Evolutionary conservation across 1,140 invertebrate species (phyloP).

Genomic region (Daktulosphaira vitifoliae): DNA sequence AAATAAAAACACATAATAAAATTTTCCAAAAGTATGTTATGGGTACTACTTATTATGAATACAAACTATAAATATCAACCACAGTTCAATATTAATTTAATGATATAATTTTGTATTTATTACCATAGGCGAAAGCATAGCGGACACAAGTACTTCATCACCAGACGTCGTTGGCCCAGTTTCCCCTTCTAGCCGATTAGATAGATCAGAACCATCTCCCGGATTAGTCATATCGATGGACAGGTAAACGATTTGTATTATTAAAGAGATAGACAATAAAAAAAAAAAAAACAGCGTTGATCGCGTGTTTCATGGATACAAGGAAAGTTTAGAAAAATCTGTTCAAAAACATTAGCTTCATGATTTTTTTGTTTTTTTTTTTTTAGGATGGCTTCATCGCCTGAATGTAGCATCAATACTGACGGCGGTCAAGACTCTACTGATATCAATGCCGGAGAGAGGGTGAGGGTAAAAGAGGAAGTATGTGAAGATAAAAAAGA

Average conservation of each 20-base stretch:
- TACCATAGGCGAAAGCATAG: conserved; percentile 75
- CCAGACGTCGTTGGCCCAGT: conserved; percentile 61
- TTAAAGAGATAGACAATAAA: neutral
- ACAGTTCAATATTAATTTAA: too few relatives aligned
- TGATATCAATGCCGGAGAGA: conserved; percentile 8
- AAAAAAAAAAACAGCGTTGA: too few relatives aligned
- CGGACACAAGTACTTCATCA: conserved; percentile 79
- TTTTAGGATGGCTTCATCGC: conserved; percentile 17
- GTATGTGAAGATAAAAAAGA: neutral
- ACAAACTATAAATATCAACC: too few relatives aligned
- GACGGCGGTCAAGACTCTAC: conserved; percentile 22
- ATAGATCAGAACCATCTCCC: conserved; percentile 45
- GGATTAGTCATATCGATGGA: conserved; percentile 39
- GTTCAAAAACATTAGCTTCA: too few relatives aligned
- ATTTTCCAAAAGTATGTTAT: too few relatives aligned
- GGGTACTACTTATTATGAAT: too few relatives aligned
- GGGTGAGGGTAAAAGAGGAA: conserved; percentile 7
- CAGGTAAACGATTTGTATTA: conserved; percentile 34
- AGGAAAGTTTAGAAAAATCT: too few relatives aligned
- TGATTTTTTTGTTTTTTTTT: too few relatives aligned
- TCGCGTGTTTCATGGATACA: too few relatives aligned
- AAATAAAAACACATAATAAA: too few relatives aligned
- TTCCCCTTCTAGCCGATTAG: conserved; percentile 44
- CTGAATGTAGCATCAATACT: conserved; percentile 18
- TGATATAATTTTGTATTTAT: conserved; percentile 35